Conservation (phyloP, 2,797 vertebrate genomes). For the Molossus molossus region DNA sequence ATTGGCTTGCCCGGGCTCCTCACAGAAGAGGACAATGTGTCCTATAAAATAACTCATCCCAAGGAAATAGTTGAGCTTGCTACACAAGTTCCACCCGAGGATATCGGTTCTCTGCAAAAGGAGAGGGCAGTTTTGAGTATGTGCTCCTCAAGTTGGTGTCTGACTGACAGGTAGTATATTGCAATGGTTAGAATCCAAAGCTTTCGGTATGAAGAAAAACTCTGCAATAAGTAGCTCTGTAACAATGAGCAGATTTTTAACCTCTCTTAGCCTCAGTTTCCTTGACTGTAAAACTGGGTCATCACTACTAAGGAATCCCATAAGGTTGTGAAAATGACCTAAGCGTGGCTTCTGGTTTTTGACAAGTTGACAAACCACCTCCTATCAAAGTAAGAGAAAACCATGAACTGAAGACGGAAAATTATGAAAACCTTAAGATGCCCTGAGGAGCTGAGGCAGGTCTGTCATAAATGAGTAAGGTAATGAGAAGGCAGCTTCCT, state of each 20-base stretch:
- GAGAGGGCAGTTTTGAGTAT: neutral
- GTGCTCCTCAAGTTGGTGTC: neutral
- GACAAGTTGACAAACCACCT: conserved; percentile 63
- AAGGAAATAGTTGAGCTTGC: conserved; percentile 20
- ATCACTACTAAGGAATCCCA: conserved; percentile 6
- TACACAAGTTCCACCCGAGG: neutral
- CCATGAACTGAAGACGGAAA: conserved; percentile 24
- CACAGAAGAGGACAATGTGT: neutral
- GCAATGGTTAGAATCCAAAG: neutral
- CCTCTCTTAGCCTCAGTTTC: neutral
- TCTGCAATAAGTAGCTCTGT: neutral
- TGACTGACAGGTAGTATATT: neutral
- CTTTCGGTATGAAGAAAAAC: neutral
- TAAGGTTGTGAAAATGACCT: conserved; percentile 45
- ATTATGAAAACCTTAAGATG: conserved; percentile 39
- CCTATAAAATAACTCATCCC: neutral
- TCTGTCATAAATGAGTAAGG: neutral
- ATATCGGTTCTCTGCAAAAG: neutral
- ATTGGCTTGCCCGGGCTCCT: neutral
- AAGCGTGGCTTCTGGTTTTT: conserved; percentile 65
- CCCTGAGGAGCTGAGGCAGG: neutral
- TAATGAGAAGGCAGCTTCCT: conserved; percentile 46
- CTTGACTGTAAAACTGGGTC: conserved; percentile 36
- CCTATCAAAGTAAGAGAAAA: conserved; percentile 56
- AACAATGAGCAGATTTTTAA: neutral